phyloP scores from a whole-genome alignment of 1,140 invertebrate genomes.

The Euborellia annulipes region DNA sequence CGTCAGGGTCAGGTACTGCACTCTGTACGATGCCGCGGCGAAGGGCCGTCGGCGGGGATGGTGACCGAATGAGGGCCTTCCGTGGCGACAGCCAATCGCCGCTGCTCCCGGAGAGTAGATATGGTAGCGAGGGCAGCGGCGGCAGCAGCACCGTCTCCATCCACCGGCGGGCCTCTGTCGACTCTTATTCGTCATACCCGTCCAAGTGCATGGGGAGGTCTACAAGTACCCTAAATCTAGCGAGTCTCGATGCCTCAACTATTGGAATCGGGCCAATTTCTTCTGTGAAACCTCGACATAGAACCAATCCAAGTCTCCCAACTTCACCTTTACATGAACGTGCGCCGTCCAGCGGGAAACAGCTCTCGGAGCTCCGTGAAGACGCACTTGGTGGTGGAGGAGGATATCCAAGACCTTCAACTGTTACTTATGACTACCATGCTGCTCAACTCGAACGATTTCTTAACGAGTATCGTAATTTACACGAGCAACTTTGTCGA shows the following conservation, averaged over 20 bases:
- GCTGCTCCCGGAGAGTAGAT: conserved; percentile 34
- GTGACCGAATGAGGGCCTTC: conserved; percentile 24
- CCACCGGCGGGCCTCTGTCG: conserved; percentile 9
- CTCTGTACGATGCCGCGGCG: conserved; percentile 45
- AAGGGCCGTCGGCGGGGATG: conserved; percentile 12
- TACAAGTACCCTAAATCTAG: conserved; percentile 15
- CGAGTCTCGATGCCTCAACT: neutral
- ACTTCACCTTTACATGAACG: conserved; percentile 20
- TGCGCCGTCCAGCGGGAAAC: conserved; percentile 2
- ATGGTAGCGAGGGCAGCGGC: conserved; percentile 26
- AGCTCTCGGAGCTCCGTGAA: neutral
- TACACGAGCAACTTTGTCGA: conserved; percentile 54
- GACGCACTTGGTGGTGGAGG: conserved; percentile 23
- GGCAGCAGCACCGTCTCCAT: conserved; percentile 5
- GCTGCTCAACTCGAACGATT: conserved; percentile 58
- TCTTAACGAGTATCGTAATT: conserved; percentile 53
- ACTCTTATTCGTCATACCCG: conserved; percentile 13
- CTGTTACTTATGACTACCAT: conserved; percentile 47
- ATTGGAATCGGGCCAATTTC: too few relatives aligned
- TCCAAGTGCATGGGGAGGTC: conserved; percentile 12
- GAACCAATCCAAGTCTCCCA: conserved; percentile 21
- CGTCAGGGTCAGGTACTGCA: conserved; percentile 14
- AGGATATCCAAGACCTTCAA: conserved; percentile 24
- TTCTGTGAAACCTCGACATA: neutral
- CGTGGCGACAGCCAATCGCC: conserved; percentile 49